phyloP scores from a whole-genome alignment of 1,140 invertebrate genomes.

The Penaeus vannamei region DNA sequence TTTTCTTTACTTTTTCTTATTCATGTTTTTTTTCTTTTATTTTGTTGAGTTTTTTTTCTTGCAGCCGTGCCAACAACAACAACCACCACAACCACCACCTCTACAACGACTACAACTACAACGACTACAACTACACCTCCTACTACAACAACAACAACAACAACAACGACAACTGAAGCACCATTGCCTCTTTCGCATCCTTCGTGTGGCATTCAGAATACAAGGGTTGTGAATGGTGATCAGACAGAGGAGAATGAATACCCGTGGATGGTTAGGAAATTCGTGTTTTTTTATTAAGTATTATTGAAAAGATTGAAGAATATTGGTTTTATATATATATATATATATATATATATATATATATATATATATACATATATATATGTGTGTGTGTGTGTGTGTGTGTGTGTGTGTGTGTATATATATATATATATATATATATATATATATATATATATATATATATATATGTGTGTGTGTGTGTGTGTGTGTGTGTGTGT shows the following conservation, averaged over 20 bases:
- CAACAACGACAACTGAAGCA: neutral
- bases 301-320: too few relatives aligned
- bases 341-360: too few relatives aligned
- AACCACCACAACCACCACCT: neutral
- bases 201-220: neutral
- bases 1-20: too few relatives aligned
- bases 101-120: neutral
- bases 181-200: neutral
- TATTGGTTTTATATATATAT: too few relatives aligned
- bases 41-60: too few relatives aligned
- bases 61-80: neutral
- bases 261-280: constrained; percentile 12
- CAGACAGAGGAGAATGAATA: neutral
- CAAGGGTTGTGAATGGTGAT: neutral
- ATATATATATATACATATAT: too few relatives aligned
- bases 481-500: too few relatives aligned
- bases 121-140: neutral
- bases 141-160: neutral
- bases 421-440: too few relatives aligned
- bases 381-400: too few relatives aligned
- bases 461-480: too few relatives aligned
- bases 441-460: too few relatives aligned
- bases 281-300: neutral
- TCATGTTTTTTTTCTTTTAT: neutral
- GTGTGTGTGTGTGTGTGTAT: too few relatives aligned